Base-by-base conservation (phyloP, 2,797 vertebrate species). In the Lepilemur ruficaudatus region DNA sequence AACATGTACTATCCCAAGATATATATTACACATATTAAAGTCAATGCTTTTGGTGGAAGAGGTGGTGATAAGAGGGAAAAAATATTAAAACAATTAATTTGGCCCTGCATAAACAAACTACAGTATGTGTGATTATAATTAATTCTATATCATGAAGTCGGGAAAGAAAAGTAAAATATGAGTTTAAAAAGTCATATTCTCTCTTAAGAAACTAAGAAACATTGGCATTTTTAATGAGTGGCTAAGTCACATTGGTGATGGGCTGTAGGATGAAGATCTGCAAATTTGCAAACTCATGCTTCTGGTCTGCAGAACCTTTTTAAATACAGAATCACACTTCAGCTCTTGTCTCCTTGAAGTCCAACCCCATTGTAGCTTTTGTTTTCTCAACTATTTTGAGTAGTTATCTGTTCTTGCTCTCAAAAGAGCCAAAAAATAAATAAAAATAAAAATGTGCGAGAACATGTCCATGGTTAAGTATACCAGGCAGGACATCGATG, bases 81-180 rank as follows among this genome's bases (percentile, higher is more conserved):
- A 43, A 73, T 85, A 67, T 86, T 35, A 78, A 92, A 92, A n/a
- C 8, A 93, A 78, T 93, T 65, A 67, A 94, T 76, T 63, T 92
- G 32, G 18, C 35, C 14, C 75, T 55, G 12, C 13, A 61, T 32
- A 94, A 73, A 73, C 9, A 89, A 91, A 65, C 35, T 88, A 30
- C 32, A 65, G 30, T 57, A 3, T 52, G 14, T 63, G 46, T 43
- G 12, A 75, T 4, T 55, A 50, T 65, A 28, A 94, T 80, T 57
- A 83, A 80, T 52, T 81, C 82, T 52, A 17, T 23, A 22, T 10
- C 59, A 3, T 69, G 57, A 52, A 35, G 15, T 65, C 32, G 72
- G n/a, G 28, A 20, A 23, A 18, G 17, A 35, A 35, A 84, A 73
- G 61, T 86, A 48, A 91, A 94, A 86, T 82, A 43, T 25, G 32